Evolutionary conservation across 2,888 invertebrate species (phyloP).

Genomic region (Nephrotoma guestfalica): DNA sequence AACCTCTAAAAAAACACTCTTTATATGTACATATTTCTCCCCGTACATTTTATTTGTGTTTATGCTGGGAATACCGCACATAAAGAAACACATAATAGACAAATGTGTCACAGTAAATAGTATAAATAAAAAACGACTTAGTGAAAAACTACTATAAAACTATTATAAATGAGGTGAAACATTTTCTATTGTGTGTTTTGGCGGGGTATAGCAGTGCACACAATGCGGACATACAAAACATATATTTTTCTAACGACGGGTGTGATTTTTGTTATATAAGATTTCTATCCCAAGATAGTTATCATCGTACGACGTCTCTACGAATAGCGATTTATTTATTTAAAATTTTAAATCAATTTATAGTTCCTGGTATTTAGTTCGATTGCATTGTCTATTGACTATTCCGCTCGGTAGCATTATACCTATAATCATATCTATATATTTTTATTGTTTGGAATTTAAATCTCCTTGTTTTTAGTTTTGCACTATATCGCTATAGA

Average conservation of each 20-base stretch:
- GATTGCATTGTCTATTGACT: neutral
- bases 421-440: neutral
- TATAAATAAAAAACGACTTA: neutral
- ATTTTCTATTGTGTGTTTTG: neutral
- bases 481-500: neutral
- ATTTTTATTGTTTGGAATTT: neutral
- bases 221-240: neutral
- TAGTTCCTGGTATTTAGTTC: neutral
- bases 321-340: neutral
- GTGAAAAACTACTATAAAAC: neutral
- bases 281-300: neutral
- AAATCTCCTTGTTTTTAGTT: neutral
- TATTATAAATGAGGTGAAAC: neutral
- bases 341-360: neutral
- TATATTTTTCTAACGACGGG: neutral
- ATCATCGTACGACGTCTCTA: neutral
- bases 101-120: neutral
- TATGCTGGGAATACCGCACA: neutral
- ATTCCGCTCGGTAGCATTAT: neutral
- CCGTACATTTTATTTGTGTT: neutral
- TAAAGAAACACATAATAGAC: neutral
- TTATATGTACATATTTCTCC: neutral
- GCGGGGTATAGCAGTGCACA: neutral
- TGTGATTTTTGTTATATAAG: neutral
- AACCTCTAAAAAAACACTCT: too few relatives aligned